These are phyloP conservation scores for Opisthograptis luteolata DNA, from an alignment of 2,888 invertebrate species.

Conservation along the genomic window DNA sequence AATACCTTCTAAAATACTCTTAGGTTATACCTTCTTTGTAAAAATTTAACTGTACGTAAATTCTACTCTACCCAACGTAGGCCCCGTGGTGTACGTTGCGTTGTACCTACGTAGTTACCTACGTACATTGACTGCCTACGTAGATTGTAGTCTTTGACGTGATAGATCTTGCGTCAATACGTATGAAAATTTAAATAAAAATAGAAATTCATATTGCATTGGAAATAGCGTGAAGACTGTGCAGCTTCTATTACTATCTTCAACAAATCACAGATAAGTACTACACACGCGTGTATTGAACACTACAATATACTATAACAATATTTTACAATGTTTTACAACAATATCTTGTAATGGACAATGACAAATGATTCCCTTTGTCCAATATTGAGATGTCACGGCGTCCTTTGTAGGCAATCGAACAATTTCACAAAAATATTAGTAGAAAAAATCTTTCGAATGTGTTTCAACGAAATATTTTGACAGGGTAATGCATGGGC, in stretches of 20 bases:
- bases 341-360: conserved; percentile 81
- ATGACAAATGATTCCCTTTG: conserved; percentile 81
- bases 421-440: conserved; percentile 74
- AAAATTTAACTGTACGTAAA: too few species aligned
- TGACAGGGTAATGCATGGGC: conserved; percentile 80
- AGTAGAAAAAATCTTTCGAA: conserved; percentile 52
- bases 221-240: too few species aligned
- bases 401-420: conserved; percentile 64
- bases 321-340: conserved; percentile 68
- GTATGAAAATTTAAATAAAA: too few species aligned
- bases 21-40: background rate
- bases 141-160: too few species aligned
- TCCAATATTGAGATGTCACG: conserved; percentile 79
- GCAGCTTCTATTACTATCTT: too few species aligned
- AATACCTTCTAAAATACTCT: too few species aligned
- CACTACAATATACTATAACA: conserved; percentile 42
- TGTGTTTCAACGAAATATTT: conserved; percentile 74
- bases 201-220: too few species aligned
- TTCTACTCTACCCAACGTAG: too few species aligned
- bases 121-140: too few species aligned
- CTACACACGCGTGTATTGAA: background rate
- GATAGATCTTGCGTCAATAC: too few species aligned
- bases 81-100: too few species aligned
- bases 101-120: too few species aligned
- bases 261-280: background rate